Percentiles rank a stretch among this genome's conserved stretches.
phyloP scores from a whole-genome alignment of 2,797 vertebrate genomes.

The Molothrus aeneus region DNA sequence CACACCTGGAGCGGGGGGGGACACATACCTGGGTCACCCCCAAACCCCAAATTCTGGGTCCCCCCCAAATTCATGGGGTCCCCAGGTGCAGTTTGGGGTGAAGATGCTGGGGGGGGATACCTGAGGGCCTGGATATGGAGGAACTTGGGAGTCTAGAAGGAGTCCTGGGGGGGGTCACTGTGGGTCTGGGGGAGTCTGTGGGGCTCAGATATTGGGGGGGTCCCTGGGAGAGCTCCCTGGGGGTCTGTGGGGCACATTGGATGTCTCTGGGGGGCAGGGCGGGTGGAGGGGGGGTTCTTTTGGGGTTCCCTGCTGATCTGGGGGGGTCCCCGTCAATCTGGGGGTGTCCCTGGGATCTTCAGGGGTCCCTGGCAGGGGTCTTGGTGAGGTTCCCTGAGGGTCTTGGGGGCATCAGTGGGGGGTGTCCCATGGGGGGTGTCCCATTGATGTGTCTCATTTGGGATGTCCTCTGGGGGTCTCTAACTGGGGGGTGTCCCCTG shows the following conservation, averaged over 20 bases:
- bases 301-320: too few relatives aligned
- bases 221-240: too few relatives aligned
- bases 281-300: too few relatives aligned
- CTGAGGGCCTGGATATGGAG: not conserved
- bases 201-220: not conserved
- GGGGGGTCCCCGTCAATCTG: too few relatives aligned
- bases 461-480: not conserved
- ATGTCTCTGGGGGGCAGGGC: not conserved
- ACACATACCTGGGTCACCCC: not conserved
- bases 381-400: too few relatives aligned
- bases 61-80: not conserved
- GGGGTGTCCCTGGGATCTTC: not conserved
- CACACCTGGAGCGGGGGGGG: conserved; percentile 42
- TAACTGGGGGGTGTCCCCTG: too few relatives aligned
- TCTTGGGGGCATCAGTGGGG: not conserved
- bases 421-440: not conserved
- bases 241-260: too few relatives aligned
- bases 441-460: too few relatives aligned
- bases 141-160: too few relatives aligned
- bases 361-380: not conserved
- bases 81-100: not conserved
- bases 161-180: not conserved
- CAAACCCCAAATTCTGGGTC: not conserved
- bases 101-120: not conserved
- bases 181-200: not conserved